Conservation (phyloP, 2,797 vertebrate species). For the Silurus lanzhouensis region DNA sequence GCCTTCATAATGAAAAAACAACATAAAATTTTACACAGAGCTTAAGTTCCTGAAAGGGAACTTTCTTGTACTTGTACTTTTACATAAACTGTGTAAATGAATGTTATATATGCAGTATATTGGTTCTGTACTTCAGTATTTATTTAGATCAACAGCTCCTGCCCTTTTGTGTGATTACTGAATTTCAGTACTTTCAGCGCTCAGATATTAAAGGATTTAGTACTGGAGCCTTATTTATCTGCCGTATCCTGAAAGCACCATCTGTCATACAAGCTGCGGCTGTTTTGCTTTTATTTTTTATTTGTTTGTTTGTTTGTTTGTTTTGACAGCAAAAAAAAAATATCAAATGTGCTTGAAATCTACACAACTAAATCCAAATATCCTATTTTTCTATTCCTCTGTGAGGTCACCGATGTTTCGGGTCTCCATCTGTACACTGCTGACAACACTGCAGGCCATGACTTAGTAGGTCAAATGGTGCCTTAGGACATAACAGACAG, state of each 20-base stretch:
- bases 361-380: neutral
- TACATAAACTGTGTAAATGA: too few species aligned
- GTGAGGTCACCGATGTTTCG: slow-evolving; percentile 34
- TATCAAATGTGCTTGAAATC: neutral
- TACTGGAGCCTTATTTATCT: neutral
- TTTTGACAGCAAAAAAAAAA: neutral
- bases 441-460: slow-evolving; percentile 67
- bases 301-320: neutral
- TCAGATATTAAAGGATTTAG: slow-evolving; percentile 2
- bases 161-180: neutral
- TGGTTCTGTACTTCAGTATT: too few species aligned
- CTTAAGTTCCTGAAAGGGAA: too few species aligned
- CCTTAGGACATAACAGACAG: slow-evolving; percentile 68
- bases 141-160: neutral
- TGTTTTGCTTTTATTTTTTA: neutral
- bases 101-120: too few species aligned
- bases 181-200: neutral
- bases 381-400: neutral
- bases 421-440: slow-evolving; percentile 62
- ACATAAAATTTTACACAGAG: too few species aligned
- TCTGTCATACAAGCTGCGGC: slow-evolving; percentile 17
- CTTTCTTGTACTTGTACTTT: neutral
- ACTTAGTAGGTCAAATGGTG: slow-evolving; percentile 80
- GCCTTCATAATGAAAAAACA: too few species aligned
- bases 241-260: slow-evolving; percentile 1